Evolutionary conservation across 2,113 vertebrate species (phyloP).

Genomic region (Cettia cetti): DNA sequence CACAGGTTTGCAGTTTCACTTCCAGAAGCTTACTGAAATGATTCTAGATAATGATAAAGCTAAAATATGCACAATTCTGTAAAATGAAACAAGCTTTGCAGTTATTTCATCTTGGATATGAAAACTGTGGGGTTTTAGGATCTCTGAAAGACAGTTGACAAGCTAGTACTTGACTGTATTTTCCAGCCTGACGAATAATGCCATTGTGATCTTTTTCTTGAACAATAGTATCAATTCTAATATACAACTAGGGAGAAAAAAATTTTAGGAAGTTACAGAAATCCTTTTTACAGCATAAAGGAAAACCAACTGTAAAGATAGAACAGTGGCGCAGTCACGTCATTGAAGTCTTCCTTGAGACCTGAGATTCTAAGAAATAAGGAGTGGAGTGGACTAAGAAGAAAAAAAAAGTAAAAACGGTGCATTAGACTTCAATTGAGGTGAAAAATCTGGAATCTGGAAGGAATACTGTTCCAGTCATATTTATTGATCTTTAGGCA

Average conservation of each 20-base stretch:
- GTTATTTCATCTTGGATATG: not conserved
- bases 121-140: not conserved
- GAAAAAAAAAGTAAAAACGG: not conserved
- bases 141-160: not conserved
- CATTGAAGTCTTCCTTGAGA: not conserved
- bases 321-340: not conserved
- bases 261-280: not conserved
- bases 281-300: not conserved
- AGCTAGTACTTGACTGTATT: not conserved
- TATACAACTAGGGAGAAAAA: not conserved
- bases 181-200: not conserved
- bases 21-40: not conserved
- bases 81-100: not conserved
- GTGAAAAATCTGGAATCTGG: not conserved
- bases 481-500: not conserved
- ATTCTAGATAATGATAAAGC: not conserved
- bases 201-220: not conserved
- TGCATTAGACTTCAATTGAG: not conserved
- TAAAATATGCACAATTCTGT: not conserved
- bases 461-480: not conserved
- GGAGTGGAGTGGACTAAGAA: not conserved
- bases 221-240: not conserved
- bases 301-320: not conserved
- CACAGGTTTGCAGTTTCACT: not conserved
- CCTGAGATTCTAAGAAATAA: not conserved